Percentiles rank a stretch among this genome's conserved stretches.
Evolutionary conservation across 2,888 invertebrate genomes (phyloP).

Genomic region (Didymodactylos carnosus): DNA sequence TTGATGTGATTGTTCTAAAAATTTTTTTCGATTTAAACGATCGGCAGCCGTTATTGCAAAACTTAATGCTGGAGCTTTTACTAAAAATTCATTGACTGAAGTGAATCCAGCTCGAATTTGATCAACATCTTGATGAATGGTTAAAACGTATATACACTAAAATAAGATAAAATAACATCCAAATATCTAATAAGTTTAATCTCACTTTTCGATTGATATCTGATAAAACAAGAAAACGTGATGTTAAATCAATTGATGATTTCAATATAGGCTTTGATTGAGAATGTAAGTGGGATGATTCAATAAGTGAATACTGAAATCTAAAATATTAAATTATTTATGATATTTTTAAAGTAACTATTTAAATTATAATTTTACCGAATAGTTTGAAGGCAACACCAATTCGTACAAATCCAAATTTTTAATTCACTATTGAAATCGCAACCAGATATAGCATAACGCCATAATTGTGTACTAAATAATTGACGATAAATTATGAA

Average conservation of each 20-base stretch:
- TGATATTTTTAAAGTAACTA: not conserved
- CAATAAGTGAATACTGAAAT: not conserved
- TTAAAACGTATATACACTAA: slow-evolving; percentile 56
- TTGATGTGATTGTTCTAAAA: no score
- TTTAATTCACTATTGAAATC: slow-evolving; percentile 71
- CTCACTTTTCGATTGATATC: slow-evolving; percentile 58
- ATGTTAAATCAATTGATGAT: slow-evolving; percentile 61
- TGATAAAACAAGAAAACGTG: slow-evolving; percentile 63
- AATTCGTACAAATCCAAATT: slow-evolving; percentile 79
- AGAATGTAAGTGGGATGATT: slow-evolving; percentile 12
- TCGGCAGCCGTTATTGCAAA: slow-evolving; percentile 58
- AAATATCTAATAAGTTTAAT: no score
- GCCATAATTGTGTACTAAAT: slow-evolving; percentile 62
- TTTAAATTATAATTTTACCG: slow-evolving; percentile 19
- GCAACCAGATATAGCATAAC: slow-evolving; percentile 74
- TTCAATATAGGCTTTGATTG: no score
- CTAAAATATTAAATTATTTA: not conserved
- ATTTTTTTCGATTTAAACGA: slow-evolving; percentile 1
- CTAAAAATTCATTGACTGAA: slow-evolving; percentile 58
- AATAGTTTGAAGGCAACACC: slow-evolving; percentile 56
- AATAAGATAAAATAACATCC: no score
- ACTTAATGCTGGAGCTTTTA: slow-evolving; percentile 65
- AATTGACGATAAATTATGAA: not conserved
- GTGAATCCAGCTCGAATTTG: slow-evolving; percentile 26
- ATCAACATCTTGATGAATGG: slow-evolving; percentile 39